Base-by-base conservation (phyloP, 2,888 invertebrate genomes). In the Muschampia plurimacula region DNA sequence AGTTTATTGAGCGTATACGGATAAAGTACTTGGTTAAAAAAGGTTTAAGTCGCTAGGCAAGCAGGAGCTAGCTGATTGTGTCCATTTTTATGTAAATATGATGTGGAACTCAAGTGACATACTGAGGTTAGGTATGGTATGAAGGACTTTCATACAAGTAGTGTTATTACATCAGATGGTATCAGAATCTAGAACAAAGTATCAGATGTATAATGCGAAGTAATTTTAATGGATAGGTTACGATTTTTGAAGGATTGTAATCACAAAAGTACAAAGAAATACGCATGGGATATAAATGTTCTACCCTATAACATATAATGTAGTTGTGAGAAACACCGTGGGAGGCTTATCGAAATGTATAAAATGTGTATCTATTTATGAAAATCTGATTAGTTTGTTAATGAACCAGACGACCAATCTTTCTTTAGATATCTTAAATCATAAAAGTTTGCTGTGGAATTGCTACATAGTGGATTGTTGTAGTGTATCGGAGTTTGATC, bases 181-280 rank as follows among this genome's bases (percentile, higher is more conserved):
- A 87, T 87, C 87, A 86, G 88, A 87, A 84, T 81, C 83, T 89
- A 89, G 90, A 90, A 89, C 87, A 88, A 88, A 84, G 83, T 84
- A 85, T 85, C 84, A 84, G 82, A 84, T 87, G 85, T 89, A 86
- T 84, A 75, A 87, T 86, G 85, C 86, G 82, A 84, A 83, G 82
- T 86, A 84, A 84, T 86, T 84, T 86, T 86, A 87, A 87, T 77
- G 78, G 84, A 87, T 88, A 90, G 87, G 85, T 89, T 88, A 89
- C 84, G 72, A 86, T 86, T 86, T 86, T 82, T 82, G 84, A 82
- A 81, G 85, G 83, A 86, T 84, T 84, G 86, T 87, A 86, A 89
- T 87, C 84, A 86, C 83, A 87, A 89, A 90, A 92, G 92, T 92
- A 92, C 92, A 92, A 92, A 92, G 87, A 84, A 84, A 86, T 84